phyloP scores from a whole-genome alignment of 2,888 invertebrate genomes.

The Sarcophaga variegata region DNA sequence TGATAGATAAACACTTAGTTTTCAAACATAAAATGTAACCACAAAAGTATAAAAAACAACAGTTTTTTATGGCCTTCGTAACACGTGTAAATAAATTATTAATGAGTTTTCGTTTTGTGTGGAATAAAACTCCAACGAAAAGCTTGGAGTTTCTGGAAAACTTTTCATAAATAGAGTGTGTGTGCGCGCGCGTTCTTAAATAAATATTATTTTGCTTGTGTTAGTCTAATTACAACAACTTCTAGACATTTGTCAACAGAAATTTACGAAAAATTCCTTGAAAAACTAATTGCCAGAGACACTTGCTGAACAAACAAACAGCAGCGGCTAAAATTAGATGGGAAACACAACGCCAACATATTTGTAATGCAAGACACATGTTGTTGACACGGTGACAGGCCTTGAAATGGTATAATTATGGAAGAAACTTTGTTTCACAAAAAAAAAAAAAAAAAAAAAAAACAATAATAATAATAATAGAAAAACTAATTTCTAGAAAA shows the following conservation, averaged over 20 bases:
- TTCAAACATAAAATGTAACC: too few relatives aligned
- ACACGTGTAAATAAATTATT: slow-evolving; percentile 27
- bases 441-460: neutral
- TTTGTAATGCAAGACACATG: slow-evolving; percentile 4
- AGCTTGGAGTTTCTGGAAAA: too few relatives aligned
- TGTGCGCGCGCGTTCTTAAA: too few relatives aligned
- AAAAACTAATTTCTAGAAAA: neutral
- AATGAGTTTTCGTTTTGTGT: slow-evolving; percentile 3
- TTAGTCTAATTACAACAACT: slow-evolving; percentile 38
- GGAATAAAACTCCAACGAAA: too few relatives aligned
- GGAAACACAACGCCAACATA: slow-evolving; percentile 8
- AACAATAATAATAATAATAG: neutral
- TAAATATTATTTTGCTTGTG: too few relatives aligned
- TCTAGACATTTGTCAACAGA: slow-evolving; percentile 65
- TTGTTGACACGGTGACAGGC: slow-evolving; percentile 25
- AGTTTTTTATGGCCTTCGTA: slow-evolving; percentile 10
- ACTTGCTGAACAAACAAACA: slow-evolving; percentile 6
- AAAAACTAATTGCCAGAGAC: slow-evolving; percentile 45
- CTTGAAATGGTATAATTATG: neutral
- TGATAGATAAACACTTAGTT: too few relatives aligned
- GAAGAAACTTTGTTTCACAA: neutral
- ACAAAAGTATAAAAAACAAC: too few relatives aligned
- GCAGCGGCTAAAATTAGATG: slow-evolving; percentile 25
- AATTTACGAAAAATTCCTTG: neutral
- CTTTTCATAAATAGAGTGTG: too few relatives aligned